Evolutionary conservation across 2,113 vertebrate species (phyloP).

Genomic region (Donacobius atricapilla): DNA sequence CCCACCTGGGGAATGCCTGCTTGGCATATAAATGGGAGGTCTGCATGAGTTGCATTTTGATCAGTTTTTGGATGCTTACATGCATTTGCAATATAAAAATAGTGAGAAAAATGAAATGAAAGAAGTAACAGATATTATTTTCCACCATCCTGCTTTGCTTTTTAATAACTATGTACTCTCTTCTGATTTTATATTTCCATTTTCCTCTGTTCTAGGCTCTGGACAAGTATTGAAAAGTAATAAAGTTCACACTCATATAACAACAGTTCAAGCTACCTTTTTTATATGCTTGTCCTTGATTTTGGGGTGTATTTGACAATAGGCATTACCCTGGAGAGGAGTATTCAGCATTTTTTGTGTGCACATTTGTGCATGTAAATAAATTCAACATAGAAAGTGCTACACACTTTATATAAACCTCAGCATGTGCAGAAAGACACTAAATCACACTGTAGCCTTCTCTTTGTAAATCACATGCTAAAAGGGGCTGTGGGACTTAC

Average conservation of each 20-base stretch:
- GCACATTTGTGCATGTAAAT: neutral
- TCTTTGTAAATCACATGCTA: neutral
- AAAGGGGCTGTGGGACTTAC: neutral
- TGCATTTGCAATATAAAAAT: neutral
- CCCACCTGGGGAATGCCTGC: neutral
- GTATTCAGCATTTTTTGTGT: neutral
- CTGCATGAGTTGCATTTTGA: neutral
- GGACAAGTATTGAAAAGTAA: neutral
- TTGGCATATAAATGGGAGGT: neutral
- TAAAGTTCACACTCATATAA: neutral
- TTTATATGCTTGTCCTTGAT: neutral
- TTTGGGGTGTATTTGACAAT: neutral
- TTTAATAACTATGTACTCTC: neutral
- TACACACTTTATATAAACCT: neutral
- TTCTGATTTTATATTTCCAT: neutral
- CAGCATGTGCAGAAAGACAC: neutral
- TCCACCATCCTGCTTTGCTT: neutral
- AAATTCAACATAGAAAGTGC: neutral
- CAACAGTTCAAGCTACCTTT: neutral
- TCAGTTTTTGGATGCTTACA: neutral
- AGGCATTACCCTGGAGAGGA: neutral
- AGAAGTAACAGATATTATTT: neutral
- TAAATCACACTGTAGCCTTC: neutral
- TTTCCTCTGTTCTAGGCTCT: neutral
- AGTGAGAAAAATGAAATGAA: neutral